Percentiles rank a stretch among this genome's conserved stretches.
Evolutionary conservation across 1,140 invertebrate genomes (phyloP).

Genomic region (Caenorhabditis elegans): DNA sequence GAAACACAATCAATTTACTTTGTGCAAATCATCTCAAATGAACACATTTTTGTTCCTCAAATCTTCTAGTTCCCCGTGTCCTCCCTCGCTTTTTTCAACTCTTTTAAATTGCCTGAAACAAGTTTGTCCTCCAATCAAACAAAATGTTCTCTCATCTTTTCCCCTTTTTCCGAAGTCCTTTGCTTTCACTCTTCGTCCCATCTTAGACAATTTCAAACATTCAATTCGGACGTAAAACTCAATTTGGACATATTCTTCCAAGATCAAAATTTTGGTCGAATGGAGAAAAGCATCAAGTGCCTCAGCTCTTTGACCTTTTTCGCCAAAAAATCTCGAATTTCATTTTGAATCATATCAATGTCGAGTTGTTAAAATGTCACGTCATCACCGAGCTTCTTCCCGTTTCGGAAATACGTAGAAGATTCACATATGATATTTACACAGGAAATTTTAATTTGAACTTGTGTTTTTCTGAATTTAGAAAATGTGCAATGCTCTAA

Average conservation of each 20-base stretch:
- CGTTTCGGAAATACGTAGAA: too few species aligned
- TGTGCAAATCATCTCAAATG: neutral
- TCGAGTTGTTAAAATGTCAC: too few species aligned
- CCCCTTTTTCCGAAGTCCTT: neutral
- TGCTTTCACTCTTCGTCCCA: neutral
- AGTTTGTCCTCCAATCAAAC: slow-evolving; percentile 20
- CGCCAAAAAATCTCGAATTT: neutral
- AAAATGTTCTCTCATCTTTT: neutral
- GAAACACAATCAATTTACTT: too few species aligned
- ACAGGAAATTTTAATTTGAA: too few species aligned
- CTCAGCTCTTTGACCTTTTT: neutral
- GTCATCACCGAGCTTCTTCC: too few species aligned
- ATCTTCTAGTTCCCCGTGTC: neutral
- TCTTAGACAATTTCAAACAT: neutral
- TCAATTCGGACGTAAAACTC: neutral
- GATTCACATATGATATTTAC: too few species aligned
- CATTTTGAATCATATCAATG: too few species aligned
- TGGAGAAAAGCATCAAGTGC: too few species aligned
- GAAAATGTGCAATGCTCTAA: too few species aligned
- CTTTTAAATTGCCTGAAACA: slow-evolving; percentile 10
- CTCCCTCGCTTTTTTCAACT: neutral
- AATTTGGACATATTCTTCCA: slow-evolving; percentile 10
- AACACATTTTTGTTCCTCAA: neutral
- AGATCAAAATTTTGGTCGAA: neutral
- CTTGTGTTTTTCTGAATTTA: too few species aligned